Evolutionary conservation across 2,888 invertebrate genomes (phyloP), one percentile per base, ranked within the genome.

Genomic region (Cacoxenus indagator): DNA sequence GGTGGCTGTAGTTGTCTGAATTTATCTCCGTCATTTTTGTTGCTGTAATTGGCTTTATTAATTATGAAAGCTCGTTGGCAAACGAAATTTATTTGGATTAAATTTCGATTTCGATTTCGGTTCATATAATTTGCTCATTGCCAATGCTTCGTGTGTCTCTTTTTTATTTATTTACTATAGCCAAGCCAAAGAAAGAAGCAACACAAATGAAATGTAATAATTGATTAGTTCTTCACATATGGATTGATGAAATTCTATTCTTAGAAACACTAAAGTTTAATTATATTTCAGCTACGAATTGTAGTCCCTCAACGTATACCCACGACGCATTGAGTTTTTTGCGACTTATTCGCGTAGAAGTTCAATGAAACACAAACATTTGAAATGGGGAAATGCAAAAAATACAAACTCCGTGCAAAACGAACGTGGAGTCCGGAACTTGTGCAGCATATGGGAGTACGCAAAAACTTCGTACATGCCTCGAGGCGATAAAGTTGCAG

Each of bases 1-100:
- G 9, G 26, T 14, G 9, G 14, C 9, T 27, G 55, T n/a, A 19
- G 62, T 45, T 26, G 14, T 45, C 11, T 62, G n/a, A 22, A 19
- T 19, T 31, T 3, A 11, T 61, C 9, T 31, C 14, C 22, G 17
- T 57, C 57, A 26, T 24, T 26, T 26, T 27, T 26, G 69, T 67
- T 64, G 64, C 54, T 67, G 76, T 76, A 78, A 78, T 78, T 78
- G 77, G 71, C 70, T 79, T 77, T 83, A 81, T 81, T 81, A 81
- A 81, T 81, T 83, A 81, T 81, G 82, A 77, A 83, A 81, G 76
- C 80, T 79, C 77, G 77, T 67, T 78, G 81, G 70, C 70, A 76
- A 78, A 73, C 70, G 68, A 77, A 77, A 83, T 76, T 75, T 80
- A 76, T 78, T 79, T 83, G 82, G 83, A 82, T 83, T 83, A 80